Evolutionary conservation across 2,888 invertebrate species (phyloP).

Genomic region (Lepas anatifera): DNA sequence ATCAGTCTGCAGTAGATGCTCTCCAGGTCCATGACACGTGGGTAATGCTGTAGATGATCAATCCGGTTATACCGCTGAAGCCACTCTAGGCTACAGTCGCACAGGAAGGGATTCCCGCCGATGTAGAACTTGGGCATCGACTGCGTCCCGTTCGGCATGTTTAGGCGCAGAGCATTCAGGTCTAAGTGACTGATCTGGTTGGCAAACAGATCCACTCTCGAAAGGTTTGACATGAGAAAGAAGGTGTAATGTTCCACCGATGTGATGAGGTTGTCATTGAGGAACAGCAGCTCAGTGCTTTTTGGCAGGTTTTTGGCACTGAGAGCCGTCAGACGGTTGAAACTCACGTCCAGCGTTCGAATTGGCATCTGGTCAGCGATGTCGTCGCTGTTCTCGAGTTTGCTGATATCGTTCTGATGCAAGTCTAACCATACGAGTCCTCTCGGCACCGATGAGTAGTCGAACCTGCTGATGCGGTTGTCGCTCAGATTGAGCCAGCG

Average conservation of each 20-base stretch:
- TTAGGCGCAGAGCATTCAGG: conserved; percentile 36
- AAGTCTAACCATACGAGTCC: conserved; percentile 74
- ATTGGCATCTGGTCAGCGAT: conserved; percentile 48
- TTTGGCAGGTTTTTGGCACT: conserved; percentile 72
- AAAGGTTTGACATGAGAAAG: conserved; percentile 72
- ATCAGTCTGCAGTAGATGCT: conserved; percentile 68
- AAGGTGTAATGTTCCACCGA: conserved; percentile 80
- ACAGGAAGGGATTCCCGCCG: conserved; percentile 72
- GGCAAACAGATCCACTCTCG: conserved; percentile 65
- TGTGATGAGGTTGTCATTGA: conserved; percentile 67
- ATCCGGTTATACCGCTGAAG: conserved; percentile 71
- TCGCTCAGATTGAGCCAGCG: conserved; percentile 77
- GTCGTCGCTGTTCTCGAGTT: conserved; percentile 71
- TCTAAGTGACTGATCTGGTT: conserved; percentile 53
- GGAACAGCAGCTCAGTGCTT: conserved; percentile 61
- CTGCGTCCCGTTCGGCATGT: conserved; percentile 56
- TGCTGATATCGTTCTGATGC: conserved; percentile 67
- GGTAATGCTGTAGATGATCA: conserved; percentile 64
- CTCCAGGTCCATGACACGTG: conserved; percentile 66
- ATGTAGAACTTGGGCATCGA: conserved; percentile 68
- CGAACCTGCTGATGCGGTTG: conserved; percentile 69
- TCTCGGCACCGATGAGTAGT: conserved; percentile 74
- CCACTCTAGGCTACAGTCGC: conserved; percentile 87
- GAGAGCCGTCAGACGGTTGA: conserved; percentile 66
- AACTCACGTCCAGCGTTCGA: conserved; percentile 65